Conservation (phyloP, 2,888 invertebrate species). For the Cheilosia vulpina region DNA sequence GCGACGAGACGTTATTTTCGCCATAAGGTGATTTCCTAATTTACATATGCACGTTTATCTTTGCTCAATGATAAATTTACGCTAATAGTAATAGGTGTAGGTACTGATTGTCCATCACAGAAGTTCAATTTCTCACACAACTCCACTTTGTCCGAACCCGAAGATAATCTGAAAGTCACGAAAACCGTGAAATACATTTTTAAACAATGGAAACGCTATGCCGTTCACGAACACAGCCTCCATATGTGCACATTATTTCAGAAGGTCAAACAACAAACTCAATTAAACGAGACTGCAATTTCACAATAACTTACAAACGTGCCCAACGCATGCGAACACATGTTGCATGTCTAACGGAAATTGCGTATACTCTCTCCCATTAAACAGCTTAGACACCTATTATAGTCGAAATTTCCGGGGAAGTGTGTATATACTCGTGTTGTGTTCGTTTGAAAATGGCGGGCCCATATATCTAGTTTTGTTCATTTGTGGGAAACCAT, state of each 20-base stretch:
- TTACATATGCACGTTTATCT: too few relatives aligned
- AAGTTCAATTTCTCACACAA: too few relatives aligned
- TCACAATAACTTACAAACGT: conserved; percentile 35
- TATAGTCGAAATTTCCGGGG: conserved; percentile 46
- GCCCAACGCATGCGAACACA: conserved; percentile 47
- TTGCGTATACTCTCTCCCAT: conserved; percentile 46
- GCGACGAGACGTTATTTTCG: too few relatives aligned
- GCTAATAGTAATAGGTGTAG: too few relatives aligned
- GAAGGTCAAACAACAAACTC: conserved; percentile 34
- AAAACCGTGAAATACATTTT: background rate
- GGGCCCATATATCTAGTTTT: conserved; percentile 4
- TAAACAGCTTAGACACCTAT: conserved; percentile 33
- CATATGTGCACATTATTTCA: background rate
- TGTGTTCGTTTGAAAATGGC: conserved; percentile 26
- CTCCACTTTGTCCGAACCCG: background rate
- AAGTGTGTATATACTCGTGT: conserved; percentile 28
- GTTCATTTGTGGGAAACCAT: background rate
- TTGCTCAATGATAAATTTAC: too few relatives aligned
- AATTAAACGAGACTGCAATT: conserved; percentile 28
- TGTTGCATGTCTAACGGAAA: conserved; percentile 65
- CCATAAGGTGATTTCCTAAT: too few relatives aligned
- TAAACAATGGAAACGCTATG: conserved; percentile 3
- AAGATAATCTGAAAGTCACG: background rate
- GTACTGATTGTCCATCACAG: too few relatives aligned
- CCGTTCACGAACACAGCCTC: background rate